A percentile compares a stretch with the other conserved stretches of the same genome.
phyloP scores from a whole-genome alignment of 2,797 vertebrate species.

The Caiman crocodilus region DNA sequence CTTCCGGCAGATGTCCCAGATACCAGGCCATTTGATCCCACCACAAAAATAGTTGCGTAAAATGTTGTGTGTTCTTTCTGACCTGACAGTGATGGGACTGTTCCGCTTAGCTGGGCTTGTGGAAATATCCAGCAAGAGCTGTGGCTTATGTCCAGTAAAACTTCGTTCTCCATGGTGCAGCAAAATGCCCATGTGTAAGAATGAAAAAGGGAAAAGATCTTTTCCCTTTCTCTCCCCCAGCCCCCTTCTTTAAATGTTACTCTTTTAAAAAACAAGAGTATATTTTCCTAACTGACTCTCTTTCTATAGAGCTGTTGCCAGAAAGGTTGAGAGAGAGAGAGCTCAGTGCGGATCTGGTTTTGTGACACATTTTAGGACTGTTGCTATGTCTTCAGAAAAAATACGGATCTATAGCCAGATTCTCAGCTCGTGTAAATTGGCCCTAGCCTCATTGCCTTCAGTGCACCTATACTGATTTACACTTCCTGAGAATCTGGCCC shows the following conservation, averaged over 20 bases:
- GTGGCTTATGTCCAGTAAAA: conserved; percentile 43
- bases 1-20: conserved; percentile 95
- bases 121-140: conserved; percentile 53
- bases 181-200: rapidly evolving
- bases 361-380: background rate
- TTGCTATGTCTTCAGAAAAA: background rate
- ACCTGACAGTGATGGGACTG: conserved; percentile 70
- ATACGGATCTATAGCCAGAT: background rate
- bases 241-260: background rate
- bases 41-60: conserved; percentile 86
- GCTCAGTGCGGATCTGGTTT: background rate
- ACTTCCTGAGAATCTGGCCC: background rate
- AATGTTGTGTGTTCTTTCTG: conserved; percentile 74
- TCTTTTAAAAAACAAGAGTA: background rate
- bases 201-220: background rate
- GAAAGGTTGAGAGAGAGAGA: background rate
- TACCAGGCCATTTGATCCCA: conserved; percentile 84
- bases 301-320: background rate
- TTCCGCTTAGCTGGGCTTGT: conserved; percentile 30
- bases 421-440: background rate
- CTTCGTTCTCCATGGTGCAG: background rate
- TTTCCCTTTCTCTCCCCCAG: background rate
- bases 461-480: background rate
- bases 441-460: background rate
- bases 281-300: background rate